Evolutionary conservation across 1,140 invertebrate species (phyloP), one percentile per base, ranked within the genome.

Genomic region (Armadillidium nasatum): DNA sequence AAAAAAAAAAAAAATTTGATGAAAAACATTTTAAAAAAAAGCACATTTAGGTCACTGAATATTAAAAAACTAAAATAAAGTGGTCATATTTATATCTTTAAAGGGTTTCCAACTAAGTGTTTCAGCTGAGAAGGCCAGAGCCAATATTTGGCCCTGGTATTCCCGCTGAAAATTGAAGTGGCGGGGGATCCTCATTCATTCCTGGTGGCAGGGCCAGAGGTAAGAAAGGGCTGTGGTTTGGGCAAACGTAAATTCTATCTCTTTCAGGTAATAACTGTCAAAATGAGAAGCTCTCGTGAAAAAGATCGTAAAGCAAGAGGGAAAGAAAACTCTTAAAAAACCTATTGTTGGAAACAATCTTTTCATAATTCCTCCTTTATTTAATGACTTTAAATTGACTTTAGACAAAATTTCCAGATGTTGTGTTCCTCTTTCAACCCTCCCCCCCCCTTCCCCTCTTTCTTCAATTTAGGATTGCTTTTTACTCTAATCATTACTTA

Each of bases 131-230:
- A 15, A 19, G 50, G 50, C 50, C 50, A 60, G 50, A 60, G 50
- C 50, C 50, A 60, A 19, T 13, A 60, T 15, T 60, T 60, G 50
- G 50, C 50, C 11, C 50, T 60, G 50, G 50, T 4, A 60, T 60
- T 19, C 50, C 50, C 19, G 50, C 50, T 60, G 50, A 60, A 19
- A 60, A 60, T 60, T 60, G 50, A 1, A 60, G 50, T 60, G 50
- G 50, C 50, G 50, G 50, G 50, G 50, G 50, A 60, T 60, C 50
- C 50, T 60, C 50, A 60, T 19, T 60, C 50, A 60, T 60, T 60
- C 50, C 50, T 60, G 50, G 50, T 60, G 50, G 50, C 50, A 13
- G 50, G 50, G 50, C 50, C 50, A 60, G 50, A 60, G 50, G 50
- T 60, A 60, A 60, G 50, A 19, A 60, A 19, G 19, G 50, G 50